These are phyloP conservation scores for Argynnis bischoffii DNA, from an alignment of 2,888 invertebrate genomes.

Conservation along the genomic window DNA sequence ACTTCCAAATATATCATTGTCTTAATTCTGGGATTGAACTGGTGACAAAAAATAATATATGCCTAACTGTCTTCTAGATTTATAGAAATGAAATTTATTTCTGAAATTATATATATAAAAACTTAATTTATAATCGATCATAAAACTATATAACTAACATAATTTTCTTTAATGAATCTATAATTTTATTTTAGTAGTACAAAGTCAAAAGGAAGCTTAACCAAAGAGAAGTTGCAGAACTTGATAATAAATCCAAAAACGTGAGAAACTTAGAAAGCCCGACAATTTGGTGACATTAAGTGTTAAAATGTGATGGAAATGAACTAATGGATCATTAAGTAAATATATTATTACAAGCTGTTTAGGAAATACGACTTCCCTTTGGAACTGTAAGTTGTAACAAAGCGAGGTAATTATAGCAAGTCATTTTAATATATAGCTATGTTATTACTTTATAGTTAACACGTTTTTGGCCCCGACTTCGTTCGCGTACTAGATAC, in stretches of 20 bases:
- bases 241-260: constrained; percentile 38
- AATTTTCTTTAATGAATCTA: too few relatives aligned
- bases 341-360: constrained; percentile 30
- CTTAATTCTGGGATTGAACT: too few relatives aligned
- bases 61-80: too few relatives aligned
- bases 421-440: not conserved
- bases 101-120: too few relatives aligned
- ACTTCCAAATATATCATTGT: too few relatives aligned
- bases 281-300: constrained; percentile 41
- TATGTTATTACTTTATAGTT: not conserved
- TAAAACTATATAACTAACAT: too few relatives aligned
- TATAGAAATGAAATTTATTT: too few relatives aligned
- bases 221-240: constrained; percentile 36
- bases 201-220: constrained; percentile 37
- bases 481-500: too few relatives aligned
- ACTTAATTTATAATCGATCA: too few relatives aligned
- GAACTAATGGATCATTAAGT: constrained; percentile 37
- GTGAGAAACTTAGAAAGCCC: constrained; percentile 41
- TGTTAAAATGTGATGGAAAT: constrained; percentile 27
- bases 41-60: too few relatives aligned
- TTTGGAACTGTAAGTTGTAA: constrained; percentile 19
- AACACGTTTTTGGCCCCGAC: too few relatives aligned
- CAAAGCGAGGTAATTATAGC: constrained; percentile 3
- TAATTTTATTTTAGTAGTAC: constrained; percentile 5
- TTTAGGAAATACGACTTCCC: constrained; percentile 36